Conservation (phyloP, 1,140 invertebrate genomes). For the Nephila pilipes region DNA sequence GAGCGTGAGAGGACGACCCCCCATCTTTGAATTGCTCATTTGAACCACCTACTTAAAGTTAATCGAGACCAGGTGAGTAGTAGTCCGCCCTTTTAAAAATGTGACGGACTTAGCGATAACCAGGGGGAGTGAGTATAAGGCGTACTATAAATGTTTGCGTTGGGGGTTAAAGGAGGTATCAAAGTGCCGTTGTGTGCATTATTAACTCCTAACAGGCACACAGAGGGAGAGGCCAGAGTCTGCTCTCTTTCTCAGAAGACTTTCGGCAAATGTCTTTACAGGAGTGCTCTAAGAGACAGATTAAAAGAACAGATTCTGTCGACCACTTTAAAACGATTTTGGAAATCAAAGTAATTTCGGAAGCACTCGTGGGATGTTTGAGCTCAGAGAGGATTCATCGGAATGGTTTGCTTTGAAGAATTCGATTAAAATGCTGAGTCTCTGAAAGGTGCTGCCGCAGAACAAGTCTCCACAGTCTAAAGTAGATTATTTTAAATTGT, state of each 20-base stretch:
- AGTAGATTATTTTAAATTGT: slow-evolving; percentile 43
- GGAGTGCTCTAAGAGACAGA: slow-evolving; percentile 22
- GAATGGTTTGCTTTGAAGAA: slow-evolving; percentile 58
- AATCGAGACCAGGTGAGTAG: slow-evolving; percentile 48
- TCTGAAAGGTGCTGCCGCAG: slow-evolving; percentile 52
- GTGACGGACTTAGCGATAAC: slow-evolving; percentile 60
- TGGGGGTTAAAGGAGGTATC: slow-evolving; percentile 25
- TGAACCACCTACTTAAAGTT: slow-evolving; percentile 65
- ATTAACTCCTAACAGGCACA: slow-evolving; percentile 34
- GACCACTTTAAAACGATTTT: slow-evolving; percentile 62
- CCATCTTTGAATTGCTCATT: slow-evolving; percentile 63
- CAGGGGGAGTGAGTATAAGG: background rate
- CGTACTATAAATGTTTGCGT: slow-evolving; percentile 41
- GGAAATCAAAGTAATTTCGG: slow-evolving; percentile 60
- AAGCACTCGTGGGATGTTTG: background rate
- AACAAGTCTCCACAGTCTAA: background rate
- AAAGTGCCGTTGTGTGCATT: slow-evolving; percentile 32
- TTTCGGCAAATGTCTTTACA: slow-evolving; percentile 21
- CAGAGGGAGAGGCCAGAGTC: background rate
- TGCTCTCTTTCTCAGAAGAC: background rate
- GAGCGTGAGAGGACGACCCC: background rate
- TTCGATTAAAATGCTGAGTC: slow-evolving; percentile 48
- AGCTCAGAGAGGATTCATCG: background rate
- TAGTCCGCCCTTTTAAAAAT: slow-evolving; percentile 48
- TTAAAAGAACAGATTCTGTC: slow-evolving; percentile 54